Conservation (phyloP, 2,113 vertebrate genomes). For the Jacana jacana region DNA sequence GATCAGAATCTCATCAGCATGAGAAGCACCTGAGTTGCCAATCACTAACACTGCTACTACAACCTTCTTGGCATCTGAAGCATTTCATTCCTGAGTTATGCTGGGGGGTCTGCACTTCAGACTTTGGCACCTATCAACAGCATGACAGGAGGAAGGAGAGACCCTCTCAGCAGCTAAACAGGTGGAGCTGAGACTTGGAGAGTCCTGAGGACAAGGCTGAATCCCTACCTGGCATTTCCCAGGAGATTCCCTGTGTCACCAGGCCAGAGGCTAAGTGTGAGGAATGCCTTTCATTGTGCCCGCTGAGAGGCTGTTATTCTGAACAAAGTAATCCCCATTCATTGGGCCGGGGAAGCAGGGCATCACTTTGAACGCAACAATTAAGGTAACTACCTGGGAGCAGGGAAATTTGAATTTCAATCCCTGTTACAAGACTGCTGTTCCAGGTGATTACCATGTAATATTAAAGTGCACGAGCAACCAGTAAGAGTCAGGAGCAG, state of each 20-base stretch:
- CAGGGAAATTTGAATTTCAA: conserved; percentile 12
- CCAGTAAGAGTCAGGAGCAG: background rate
- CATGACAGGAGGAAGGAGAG: background rate
- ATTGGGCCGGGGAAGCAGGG: background rate
- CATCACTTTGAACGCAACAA: conserved; percentile 23
- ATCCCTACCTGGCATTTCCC: background rate
- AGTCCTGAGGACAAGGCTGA: background rate
- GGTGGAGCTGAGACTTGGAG: background rate
- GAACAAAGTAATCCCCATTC: conserved; percentile 6
- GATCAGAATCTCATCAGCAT: background rate
- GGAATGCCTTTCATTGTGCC: background rate
- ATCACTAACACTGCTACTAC: background rate
- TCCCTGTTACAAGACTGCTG: conserved; percentile 9
- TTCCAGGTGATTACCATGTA: background rate
- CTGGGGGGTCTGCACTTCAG: background rate
- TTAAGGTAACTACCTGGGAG: background rate
- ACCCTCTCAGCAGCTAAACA: background rate
- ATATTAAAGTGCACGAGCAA: conserved; percentile 11
- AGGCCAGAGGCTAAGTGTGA: conserved; percentile 1
- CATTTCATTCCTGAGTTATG: background rate
- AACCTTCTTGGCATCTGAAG: background rate
- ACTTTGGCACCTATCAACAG: background rate
- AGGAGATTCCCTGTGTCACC: background rate
- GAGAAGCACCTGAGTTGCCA: background rate
- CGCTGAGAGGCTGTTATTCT: conserved; percentile 23